Base-by-base conservation (phyloP, 2,888 invertebrate genomes). In the Platycheirus rosarum region DNA sequence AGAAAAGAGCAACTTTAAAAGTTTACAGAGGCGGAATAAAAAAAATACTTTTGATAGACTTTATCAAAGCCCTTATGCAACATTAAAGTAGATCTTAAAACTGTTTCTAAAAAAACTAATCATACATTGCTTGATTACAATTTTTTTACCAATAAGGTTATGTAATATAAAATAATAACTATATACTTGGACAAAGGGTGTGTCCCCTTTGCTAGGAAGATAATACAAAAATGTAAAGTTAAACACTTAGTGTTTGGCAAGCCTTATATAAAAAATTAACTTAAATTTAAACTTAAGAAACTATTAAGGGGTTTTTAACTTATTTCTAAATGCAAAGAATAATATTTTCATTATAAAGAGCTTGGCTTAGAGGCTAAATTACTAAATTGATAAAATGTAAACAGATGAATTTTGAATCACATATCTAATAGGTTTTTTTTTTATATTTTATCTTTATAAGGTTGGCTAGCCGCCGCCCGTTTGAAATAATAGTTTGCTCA, bases 231-330 rank as follows among this genome's bases (percentile, higher is more conserved):
- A 65, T 37, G 65, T 80, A 76, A 80, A 71, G 49, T 77, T 60
- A 82, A 84, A 84, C 84, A 84, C 84, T 84, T 84, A 78, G 84
- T 84, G 84, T 84, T 84, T 78, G 84, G 84, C 84, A 84, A 84
- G 84, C 78, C 77, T 78, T 84, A 68, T 68, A 23, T 37, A 23
- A 55, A 40, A 13, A 55, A 60, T 44, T 26, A 9, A 14, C 42
- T 29, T 63, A 57, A 14, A 37, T 2, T n/a, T 35, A 20, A 35
- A 13, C 46, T 44, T 48, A 23, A 23, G 6, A 40, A 40, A 11
- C 37, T 40, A 57, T 40, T 35, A 35, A 53, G 18, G 32, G 51
- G 16, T 2, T 32, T 8, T 37, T 35, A 18, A 35, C 9, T 26
- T 57, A 40, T 40, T 57, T 55, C 37, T 57, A 57, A 4, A 57